Percentiles rank a stretch among this genome's conserved stretches.
Evolutionary conservation across 2,888 invertebrate species (phyloP).

Genomic region (Hecatera dysodea): DNA sequence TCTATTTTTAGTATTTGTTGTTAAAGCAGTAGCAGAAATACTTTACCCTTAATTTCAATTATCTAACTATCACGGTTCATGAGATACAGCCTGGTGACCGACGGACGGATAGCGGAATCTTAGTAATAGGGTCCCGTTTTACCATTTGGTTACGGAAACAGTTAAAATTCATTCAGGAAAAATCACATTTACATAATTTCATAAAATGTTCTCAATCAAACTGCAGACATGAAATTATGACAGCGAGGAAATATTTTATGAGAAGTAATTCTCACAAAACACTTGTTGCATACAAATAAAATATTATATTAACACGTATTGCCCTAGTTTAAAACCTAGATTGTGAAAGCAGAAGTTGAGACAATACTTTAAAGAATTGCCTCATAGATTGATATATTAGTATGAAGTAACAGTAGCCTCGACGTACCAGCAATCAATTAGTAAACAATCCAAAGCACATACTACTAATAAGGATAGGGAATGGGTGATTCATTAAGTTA

Average conservation of each 20-base stretch:
- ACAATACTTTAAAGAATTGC: slow-evolving; percentile 20
- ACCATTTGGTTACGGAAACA: no score
- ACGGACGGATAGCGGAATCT: no score
- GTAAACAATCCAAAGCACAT: slow-evolving; percentile 68
- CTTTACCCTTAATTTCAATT: no score
- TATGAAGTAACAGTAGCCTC: slow-evolving; percentile 45
- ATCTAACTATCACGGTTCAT: no score
- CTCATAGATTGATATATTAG: slow-evolving; percentile 38
- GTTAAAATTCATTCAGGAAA: not conserved
- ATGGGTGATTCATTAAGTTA: slow-evolving; percentile 66
- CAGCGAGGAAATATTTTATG: not conserved
- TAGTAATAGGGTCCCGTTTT: no score
- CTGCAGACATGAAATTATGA: no score
- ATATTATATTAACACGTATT: not conserved
- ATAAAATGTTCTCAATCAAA: not conserved
- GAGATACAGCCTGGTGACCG: no score
- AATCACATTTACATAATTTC: not conserved
- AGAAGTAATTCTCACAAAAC: not conserved
- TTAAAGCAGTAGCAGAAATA: no score
- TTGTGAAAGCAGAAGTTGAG: slow-evolving; percentile 22
- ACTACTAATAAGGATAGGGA: slow-evolving; percentile 62
- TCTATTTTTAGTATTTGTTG: no score
- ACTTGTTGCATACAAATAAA: slow-evolving; percentile 16
- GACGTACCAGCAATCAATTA: slow-evolving; percentile 56
- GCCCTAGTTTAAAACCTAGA: not conserved